Base-by-base conservation (phyloP, 2,113 vertebrate species). In the Paratilapia polleni region DNA sequence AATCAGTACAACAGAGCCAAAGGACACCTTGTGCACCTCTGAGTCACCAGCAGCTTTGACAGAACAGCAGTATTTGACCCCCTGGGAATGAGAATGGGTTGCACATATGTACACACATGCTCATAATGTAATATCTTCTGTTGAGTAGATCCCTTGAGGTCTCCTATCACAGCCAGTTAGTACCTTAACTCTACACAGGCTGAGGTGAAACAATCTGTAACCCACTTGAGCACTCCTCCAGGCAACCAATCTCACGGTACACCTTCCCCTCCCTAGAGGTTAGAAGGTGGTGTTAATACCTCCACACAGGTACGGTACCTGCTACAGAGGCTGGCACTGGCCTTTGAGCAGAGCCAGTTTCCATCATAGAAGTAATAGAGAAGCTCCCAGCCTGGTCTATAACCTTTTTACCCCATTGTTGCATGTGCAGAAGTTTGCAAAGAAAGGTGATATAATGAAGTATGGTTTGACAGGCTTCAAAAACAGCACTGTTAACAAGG, bases 121-220 rank as follows among this genome's bases (percentile, higher is more conserved):
- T 49, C 41, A 28, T 24, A 56, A 43, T 34, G 24, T 36, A 20
- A 47, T 26, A 49, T 68, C 54, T 77, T 88, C 66, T 80, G 43
- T 70, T 17, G 43, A 83, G 86, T 58, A 82, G 47, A 61, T 88
- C 89, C 77, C 86, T 57, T 41, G 77, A 58, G 79, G 86, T 86
- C 66, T 81, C 78, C 89, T 70, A 91, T 94, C 86, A 87, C 62
- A 91, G 84, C 66, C 84, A 28, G 64, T 28, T 49, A 15, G 13
- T 15, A 49, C 43, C 15, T 70, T 6, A 24, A 52, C 24, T 3
- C 49, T 24, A 52, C 66, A 49, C 66, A 31, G 3, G 2, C 24
- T 31, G 66, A 20, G 43, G 43, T 49, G 43, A 70, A 15, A 52
- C 66, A 1, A 28, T 52, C 43, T 52, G 24, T 26, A 12, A 28